These are phyloP conservation scores for Heliangelus exortis DNA, from an alignment of 2,797 vertebrate genomes.

Conservation along the genomic window DNA sequence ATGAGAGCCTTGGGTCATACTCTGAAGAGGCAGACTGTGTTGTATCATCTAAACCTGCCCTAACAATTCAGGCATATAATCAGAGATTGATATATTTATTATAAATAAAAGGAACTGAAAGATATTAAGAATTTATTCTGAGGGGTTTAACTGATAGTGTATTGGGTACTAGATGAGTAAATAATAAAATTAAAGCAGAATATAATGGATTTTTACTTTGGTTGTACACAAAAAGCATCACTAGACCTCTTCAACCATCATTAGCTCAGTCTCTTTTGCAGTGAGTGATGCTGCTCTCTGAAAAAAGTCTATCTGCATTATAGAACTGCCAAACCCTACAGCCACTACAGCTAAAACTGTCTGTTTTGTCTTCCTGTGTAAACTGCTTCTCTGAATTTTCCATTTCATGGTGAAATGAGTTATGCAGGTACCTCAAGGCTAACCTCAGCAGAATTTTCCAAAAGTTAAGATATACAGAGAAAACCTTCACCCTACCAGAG, in stretches of 20 bases:
- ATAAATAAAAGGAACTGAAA: slow-evolving; percentile 4
- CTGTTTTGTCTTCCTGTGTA: background rate
- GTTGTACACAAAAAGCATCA: slow-evolving; percentile 56
- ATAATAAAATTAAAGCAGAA: slow-evolving; percentile 56
- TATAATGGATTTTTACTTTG: slow-evolving; percentile 49
- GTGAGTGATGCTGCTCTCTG: slow-evolving; percentile 39
- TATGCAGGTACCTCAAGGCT: background rate
- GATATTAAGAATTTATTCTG: slow-evolving; percentile 28
- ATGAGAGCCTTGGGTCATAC: background rate
- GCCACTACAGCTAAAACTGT: background rate
- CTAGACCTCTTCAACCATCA: slow-evolving; percentile 32
- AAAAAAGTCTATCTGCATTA: background rate
- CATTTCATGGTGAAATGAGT: background rate
- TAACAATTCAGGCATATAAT: background rate
- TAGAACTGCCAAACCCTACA: background rate
- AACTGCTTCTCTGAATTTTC: background rate
- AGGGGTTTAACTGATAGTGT: slow-evolving; percentile 37
- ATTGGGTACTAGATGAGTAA: slow-evolving; percentile 40
- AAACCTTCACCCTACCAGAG: background rate
- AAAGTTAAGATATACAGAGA: background rate
- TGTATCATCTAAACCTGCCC: background rate
- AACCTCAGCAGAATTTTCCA: background rate
- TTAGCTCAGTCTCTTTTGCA: slow-evolving; percentile 36
- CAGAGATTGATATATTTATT: background rate
- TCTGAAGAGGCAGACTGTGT: background rate